A percentile compares a stretch with the other conserved stretches of the same genome.
Conservation (phyloP, 2,797 vertebrate genomes). For the Balearica regulorum region DNA sequence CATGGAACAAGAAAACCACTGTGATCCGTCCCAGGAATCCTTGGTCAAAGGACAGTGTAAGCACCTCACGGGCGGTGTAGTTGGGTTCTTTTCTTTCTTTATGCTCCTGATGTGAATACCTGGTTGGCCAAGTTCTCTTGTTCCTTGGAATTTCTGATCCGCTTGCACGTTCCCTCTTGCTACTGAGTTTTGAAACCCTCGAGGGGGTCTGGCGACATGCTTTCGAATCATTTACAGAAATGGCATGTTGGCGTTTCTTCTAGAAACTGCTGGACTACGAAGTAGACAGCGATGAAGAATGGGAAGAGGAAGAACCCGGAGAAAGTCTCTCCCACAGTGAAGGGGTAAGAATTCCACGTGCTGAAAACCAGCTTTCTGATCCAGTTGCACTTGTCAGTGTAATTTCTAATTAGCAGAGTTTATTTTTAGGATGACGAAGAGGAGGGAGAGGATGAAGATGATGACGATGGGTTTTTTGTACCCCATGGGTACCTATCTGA, state of each 20-base stretch:
- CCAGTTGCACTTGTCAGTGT: rapidly evolving
- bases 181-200: not conserved
- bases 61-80: not conserved
- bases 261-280: conserved; percentile 93
- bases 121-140: not conserved
- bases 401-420: not conserved
- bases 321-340: conserved; percentile 98
- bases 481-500: conserved; percentile 98
- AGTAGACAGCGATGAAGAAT: conserved; percentile 97
- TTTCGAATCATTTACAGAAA: not conserved
- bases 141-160: not conserved
- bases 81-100: not conserved
- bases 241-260: not conserved
- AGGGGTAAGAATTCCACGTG: conserved; percentile 77
- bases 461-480: conserved; percentile 96
- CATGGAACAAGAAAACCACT: conserved; percentile 86
- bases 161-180: not conserved
- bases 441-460: conserved; percentile 89
- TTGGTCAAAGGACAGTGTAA: conserved; percentile 85
- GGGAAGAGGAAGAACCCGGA: conserved; percentile 98
- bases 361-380: not conserved
- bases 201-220: rapidly evolving
- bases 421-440: conserved; percentile 90
- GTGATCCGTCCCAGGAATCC: conserved; percentile 83
- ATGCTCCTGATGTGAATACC: rapidly evolving